Evolutionary conservation across 2,797 vertebrate genomes (phyloP).

Genomic region (Halcyon chelicuti): DNA sequence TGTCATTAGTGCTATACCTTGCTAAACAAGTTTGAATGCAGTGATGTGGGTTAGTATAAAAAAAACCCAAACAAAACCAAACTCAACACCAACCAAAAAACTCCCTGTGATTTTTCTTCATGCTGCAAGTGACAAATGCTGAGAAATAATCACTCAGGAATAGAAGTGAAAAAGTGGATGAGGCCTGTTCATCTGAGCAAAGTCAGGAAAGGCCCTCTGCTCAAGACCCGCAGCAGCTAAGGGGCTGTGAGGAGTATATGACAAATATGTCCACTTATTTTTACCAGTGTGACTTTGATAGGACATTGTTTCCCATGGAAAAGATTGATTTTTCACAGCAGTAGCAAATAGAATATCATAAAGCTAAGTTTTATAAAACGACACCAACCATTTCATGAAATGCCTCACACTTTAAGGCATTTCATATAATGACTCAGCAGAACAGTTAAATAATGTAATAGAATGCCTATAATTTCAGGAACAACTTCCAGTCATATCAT

Average conservation of each 20-base stretch:
- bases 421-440: not conserved
- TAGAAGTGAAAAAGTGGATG: not conserved
- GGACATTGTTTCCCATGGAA: slow-evolving; percentile 3
- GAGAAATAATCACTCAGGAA: not conserved
- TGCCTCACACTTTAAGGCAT: not conserved
- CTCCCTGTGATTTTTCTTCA: not conserved
- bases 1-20: not conserved
- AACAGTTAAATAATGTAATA: slow-evolving; percentile 43
- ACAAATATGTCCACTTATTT: slow-evolving; percentile 23
- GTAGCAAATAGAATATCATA: not conserved
- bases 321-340: slow-evolving; percentile 25
- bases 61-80: not conserved
- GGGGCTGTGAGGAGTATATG: not conserved
- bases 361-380: not conserved
- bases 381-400: slow-evolving; percentile 28
- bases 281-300: not conserved
- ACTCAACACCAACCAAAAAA: not conserved
- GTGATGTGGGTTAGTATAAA: not conserved
- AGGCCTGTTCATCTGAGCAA: not conserved
- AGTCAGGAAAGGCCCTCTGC: not conserved
- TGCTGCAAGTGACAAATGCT: not conserved
- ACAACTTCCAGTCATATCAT: not conserved
- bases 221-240: not conserved
- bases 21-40: not conserved
- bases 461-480: slow-evolving; percentile 43